Percentiles rank a stretch among this genome's conserved stretches.
Evolutionary conservation across 2,888 invertebrate genomes (phyloP).

Genomic region (Hirtodrosophila alboralis): DNA sequence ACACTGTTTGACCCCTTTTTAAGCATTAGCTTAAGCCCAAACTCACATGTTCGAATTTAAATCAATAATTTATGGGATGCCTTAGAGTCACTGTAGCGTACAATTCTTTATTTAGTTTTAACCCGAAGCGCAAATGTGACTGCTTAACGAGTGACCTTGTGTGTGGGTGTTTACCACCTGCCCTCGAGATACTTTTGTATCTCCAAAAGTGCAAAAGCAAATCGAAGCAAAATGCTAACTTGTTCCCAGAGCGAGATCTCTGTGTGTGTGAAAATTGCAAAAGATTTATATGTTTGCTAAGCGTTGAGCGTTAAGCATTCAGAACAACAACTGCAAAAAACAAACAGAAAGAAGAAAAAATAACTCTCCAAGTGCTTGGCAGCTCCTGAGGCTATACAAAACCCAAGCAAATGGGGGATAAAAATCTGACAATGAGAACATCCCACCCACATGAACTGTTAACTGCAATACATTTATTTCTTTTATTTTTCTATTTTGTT

Average conservation of each 20-base stretch:
- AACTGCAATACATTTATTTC: conserved; percentile 69
- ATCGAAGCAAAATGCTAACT: conserved; percentile 20
- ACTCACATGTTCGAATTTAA: conserved; percentile 19
- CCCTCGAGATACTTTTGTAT: neutral
- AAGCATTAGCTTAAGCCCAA: neutral
- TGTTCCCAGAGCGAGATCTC: conserved; percentile 13
- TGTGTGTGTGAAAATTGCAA: conserved; percentile 62
- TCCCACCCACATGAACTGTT: conserved; percentile 34
- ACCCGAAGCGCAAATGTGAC: conserved; percentile 52
- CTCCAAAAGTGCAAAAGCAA: conserved; percentile 21
- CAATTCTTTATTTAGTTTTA: conserved; percentile 62
- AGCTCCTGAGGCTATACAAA: conserved; percentile 34
- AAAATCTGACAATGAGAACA: neutral
- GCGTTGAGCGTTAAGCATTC: conserved; percentile 31
- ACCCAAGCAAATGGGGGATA: conserved; percentile 4
- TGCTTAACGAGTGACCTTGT: conserved; percentile 53
- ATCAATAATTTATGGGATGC: conserved; percentile 69
- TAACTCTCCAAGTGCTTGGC: conserved; percentile 16
- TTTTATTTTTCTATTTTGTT: too few relatives aligned
- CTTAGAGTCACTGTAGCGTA: conserved; percentile 55
- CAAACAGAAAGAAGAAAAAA: conserved; percentile 21
- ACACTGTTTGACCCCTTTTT: conserved; percentile 6
- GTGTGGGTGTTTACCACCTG: neutral
- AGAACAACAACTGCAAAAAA: conserved; percentile 17
- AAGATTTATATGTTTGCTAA: conserved; percentile 64